These are phyloP conservation scores for Morbakka virulenta DNA, from an alignment of 30 jellyfish, hydroid and myxozoan species.

Conservation along the genomic window DNA sequence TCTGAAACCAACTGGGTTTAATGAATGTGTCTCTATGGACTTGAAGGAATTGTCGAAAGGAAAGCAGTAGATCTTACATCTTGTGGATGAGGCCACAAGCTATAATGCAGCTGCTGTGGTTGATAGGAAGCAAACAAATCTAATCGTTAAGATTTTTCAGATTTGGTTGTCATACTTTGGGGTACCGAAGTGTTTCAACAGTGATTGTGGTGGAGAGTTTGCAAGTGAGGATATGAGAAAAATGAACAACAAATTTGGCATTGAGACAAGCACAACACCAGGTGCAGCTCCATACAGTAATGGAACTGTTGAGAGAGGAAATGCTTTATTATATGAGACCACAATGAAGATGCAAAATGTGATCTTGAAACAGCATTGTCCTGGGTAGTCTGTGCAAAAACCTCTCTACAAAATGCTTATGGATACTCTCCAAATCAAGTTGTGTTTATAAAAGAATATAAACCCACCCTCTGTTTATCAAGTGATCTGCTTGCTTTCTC, in stretches of 20 bases:
- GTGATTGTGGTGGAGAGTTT: no score
- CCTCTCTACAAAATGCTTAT: background rate
- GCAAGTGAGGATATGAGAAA: background rate
- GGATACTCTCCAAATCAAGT: background rate
- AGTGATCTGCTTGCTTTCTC: no score
- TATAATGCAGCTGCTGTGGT: background rate
- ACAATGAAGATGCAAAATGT: background rate
- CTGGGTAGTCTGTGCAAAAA: constrained; percentile 1
- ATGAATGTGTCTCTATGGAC: no score
- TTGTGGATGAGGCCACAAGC: background rate
- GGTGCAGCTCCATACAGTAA: constrained; percentile 7
- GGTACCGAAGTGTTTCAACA: no score
- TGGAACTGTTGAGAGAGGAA: background rate
- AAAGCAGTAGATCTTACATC: background rate
- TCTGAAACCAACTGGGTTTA: no score
- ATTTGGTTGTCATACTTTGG: no score
- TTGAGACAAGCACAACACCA: constrained; percentile 7
- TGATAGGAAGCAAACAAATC: background rate
- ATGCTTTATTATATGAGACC: background rate
- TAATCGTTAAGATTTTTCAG: no score
- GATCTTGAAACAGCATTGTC: background rate
- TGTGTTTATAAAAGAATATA: background rate
- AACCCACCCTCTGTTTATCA: no score
- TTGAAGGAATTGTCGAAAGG: background rate
- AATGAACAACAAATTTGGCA: background rate